Percentiles rank a stretch among this genome's conserved stretches.
These are phyloP conservation scores for Mythimna vitellina DNA, from an alignment of 2,888 invertebrate genomes.

Conservation along the genomic window DNA sequence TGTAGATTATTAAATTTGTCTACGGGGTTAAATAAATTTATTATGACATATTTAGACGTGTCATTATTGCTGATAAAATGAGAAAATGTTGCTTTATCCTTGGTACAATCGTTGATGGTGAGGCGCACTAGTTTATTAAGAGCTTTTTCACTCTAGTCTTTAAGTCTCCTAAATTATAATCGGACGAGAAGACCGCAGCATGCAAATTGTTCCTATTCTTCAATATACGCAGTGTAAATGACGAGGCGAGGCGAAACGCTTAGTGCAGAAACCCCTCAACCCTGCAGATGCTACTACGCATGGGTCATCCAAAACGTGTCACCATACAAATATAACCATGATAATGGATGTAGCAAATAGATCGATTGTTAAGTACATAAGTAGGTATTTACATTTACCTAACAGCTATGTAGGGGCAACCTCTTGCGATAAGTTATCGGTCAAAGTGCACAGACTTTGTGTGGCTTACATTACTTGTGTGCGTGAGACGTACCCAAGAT, in stretches of 20 bases:
- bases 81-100: no score
- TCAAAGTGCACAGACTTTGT: slow-evolving; percentile 64
- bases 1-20: no score
- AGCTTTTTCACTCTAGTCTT: no score
- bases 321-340: background rate
- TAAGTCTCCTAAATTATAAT: no score
- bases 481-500: slow-evolving; percentile 56
- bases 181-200: no score
- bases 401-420: slow-evolving; percentile 58
- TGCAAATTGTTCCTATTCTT: no score
- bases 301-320: background rate
- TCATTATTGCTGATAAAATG: background rate
- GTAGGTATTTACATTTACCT: slow-evolving; percentile 59
- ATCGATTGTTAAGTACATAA: slow-evolving; percentile 44
- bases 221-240: no score
- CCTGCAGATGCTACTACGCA: background rate
- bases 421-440: slow-evolving; percentile 67
- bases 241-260: no score
- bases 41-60: background rate
- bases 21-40: no score
- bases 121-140: no score
- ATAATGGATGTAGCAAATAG: slow-evolving; percentile 40
- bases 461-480: slow-evolving; percentile 59
- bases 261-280: no score
- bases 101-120: no score